Conservation (phyloP, 2,888 invertebrate species). For the Cyclophora punctaria region DNA sequence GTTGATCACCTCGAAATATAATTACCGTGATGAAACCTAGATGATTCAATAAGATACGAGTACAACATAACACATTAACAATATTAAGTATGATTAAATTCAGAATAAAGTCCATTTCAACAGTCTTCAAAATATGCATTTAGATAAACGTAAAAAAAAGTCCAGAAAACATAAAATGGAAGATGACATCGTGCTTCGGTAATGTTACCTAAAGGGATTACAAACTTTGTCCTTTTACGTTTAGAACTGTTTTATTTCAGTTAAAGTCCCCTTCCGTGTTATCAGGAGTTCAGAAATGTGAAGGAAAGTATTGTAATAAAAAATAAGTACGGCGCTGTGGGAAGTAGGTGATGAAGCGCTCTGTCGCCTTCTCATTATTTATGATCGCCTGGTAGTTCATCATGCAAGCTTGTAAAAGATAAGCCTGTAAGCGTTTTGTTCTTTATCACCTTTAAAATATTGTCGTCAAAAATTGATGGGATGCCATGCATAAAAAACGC, state of each 20-base stretch:
- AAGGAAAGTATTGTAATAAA: constrained; percentile 9
- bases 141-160: too few relatives aligned
- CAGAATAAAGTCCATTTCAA: too few relatives aligned
- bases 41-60: too few relatives aligned
- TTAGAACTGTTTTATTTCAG: constrained; percentile 1
- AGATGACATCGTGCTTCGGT: not conserved
- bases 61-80: too few relatives aligned
- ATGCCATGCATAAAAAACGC: not conserved
- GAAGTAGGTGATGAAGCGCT: constrained; percentile 12
- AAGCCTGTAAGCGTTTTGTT: too few relatives aligned
- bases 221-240: constrained; percentile 1
- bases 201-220: constrained; percentile 1
- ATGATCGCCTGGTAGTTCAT: constrained; percentile 6
- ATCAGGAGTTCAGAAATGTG: constrained; percentile 8
- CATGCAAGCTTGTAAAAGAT: too few relatives aligned
- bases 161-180: too few relatives aligned
- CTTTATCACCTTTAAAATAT: constrained; percentile 5
- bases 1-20: too few relatives aligned
- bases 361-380: constrained; percentile 10
- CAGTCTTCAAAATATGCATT: too few relatives aligned
- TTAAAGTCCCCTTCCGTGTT: constrained; percentile 1
- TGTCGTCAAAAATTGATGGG: not conserved
- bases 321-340: constrained; percentile 5
- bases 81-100: too few relatives aligned
- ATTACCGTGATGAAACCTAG: too few relatives aligned